Conservation (phyloP, 2,888 invertebrate genomes). For the Ormyrus pomaceus region DNA sequence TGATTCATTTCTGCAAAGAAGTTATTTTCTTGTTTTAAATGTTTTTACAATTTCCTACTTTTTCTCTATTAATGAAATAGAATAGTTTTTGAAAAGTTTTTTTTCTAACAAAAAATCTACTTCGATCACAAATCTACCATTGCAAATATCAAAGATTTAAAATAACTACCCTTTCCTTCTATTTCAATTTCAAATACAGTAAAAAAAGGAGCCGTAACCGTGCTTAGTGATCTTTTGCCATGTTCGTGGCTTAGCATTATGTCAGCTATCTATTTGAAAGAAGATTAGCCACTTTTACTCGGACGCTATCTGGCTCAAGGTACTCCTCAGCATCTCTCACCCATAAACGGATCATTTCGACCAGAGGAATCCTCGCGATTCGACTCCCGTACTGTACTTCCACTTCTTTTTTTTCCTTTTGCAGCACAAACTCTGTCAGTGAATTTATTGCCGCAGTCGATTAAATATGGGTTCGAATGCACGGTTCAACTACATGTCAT, state of each 20-base stretch:
- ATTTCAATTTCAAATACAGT: not conserved
- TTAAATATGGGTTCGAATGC: too few species aligned
- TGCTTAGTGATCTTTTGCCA: not conserved
- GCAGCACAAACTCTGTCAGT: too few species aligned
- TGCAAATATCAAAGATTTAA: not conserved
- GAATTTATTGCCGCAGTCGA: too few species aligned
- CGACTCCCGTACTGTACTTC: not conserved
- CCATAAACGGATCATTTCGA: conserved; percentile 48
- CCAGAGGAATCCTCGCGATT: conserved; percentile 13
- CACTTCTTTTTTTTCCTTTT: too few species aligned
- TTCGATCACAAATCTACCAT: not conserved
- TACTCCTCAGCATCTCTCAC: conserved; percentile 29
- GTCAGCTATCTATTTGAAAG: conserved; percentile 23
- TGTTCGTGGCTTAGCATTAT: conserved; percentile 21
- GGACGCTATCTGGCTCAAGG: conserved; percentile 52
- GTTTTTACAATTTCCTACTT: too few species aligned
- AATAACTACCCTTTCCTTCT: not conserved
- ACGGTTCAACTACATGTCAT: too few species aligned
- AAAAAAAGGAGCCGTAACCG: not conserved
- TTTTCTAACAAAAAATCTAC: not conserved
- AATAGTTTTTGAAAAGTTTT: not conserved
- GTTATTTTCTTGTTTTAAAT: too few species aligned
- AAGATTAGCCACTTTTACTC: conserved; percentile 53
- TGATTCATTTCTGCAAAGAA: too few species aligned
- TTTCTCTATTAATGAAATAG: too few species aligned